These are phyloP conservation scores for Caenorhabditis becei DNA, from an alignment of 2,888 invertebrate genomes.

Conservation along the genomic window DNA sequence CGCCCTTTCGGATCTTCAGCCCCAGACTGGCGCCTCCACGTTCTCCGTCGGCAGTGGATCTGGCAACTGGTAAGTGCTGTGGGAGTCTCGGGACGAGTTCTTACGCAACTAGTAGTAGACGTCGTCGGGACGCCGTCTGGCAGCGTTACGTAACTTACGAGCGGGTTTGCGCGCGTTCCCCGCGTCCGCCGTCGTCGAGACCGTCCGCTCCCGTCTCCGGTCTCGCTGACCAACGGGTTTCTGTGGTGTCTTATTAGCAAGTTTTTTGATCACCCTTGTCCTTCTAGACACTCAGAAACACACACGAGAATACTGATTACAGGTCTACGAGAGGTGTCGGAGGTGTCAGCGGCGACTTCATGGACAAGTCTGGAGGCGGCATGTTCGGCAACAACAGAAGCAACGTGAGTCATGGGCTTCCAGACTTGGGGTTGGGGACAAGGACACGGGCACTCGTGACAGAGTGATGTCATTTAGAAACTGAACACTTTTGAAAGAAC, in stretches of 20 bases:
- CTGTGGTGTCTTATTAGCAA: slow-evolving; percentile 30
- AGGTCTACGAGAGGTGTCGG: slow-evolving; percentile 78
- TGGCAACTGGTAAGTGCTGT: slow-evolving; percentile 72
- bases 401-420: slow-evolving; percentile 64
- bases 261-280: slow-evolving; percentile 23
- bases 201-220: slow-evolving; percentile 3
- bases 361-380: slow-evolving; percentile 69
- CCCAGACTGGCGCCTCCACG: slow-evolving; percentile 74
- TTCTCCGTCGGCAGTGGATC: slow-evolving; percentile 72
- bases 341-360: slow-evolving; percentile 75
- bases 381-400: slow-evolving; percentile 73
- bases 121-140: slow-evolving; percentile 37
- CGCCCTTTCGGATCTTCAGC: slow-evolving; percentile 80
- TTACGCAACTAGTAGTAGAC: slow-evolving; percentile 49
- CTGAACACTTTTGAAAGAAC: not conserved
- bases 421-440: not conserved
- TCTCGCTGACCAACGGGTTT: slow-evolving; percentile 21
- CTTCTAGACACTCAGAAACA: slow-evolving; percentile 1
- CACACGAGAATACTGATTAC: slow-evolving; percentile 41
- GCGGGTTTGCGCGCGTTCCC: slow-evolving; percentile 65
- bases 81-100: slow-evolving; percentile 9
- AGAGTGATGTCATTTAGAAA: not conserved
- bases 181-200: slow-evolving; percentile 2
- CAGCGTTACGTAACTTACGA: slow-evolving; percentile 67
- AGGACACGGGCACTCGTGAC: slow-evolving; percentile 4